Conservation (phyloP, 2,113 vertebrate species). For the Corydoras maculifer region DNA sequence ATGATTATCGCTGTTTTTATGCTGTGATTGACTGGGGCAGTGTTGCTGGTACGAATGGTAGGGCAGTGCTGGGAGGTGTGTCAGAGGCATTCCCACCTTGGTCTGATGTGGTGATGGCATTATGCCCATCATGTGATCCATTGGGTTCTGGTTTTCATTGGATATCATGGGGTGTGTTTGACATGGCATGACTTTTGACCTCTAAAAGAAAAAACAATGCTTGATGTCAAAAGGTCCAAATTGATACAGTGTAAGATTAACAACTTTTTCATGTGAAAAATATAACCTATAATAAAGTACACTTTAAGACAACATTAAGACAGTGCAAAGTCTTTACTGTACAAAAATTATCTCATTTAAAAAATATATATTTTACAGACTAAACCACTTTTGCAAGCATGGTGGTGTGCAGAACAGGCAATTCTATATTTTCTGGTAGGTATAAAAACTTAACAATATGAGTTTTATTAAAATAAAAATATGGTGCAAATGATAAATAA, state of each 20-base stretch:
- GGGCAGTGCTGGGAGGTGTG: conserved; percentile 75
- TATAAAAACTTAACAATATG: neutral
- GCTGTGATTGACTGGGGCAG: conserved; percentile 79
- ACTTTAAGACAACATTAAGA: neutral
- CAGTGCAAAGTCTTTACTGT: no score
- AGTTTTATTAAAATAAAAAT: neutral
- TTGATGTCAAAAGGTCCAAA: neutral
- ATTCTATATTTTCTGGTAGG: neutral
- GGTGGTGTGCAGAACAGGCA: neutral
- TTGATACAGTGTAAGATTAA: no score
- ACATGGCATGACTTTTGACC: conserved; percentile 75
- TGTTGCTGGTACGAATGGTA: conserved; percentile 70
- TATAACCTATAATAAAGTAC: neutral
- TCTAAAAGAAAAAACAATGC: conserved; percentile 59
- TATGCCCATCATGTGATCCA: conserved; percentile 95
- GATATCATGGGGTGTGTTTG: conserved; percentile 73
- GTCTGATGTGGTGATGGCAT: conserved; percentile 83
- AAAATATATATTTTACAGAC: no score
- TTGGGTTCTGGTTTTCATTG: conserved; percentile 78
- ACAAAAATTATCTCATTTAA: no score
- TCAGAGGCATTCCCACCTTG: conserved; percentile 76
- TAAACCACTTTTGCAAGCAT: no score
- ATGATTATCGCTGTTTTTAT: conserved; percentile 76
- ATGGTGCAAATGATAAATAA: neutral
- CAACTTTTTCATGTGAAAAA: neutral